These are phyloP conservation scores for Martes martes DNA, from an alignment of 2,113 vertebrate species.

Conservation along the genomic window DNA sequence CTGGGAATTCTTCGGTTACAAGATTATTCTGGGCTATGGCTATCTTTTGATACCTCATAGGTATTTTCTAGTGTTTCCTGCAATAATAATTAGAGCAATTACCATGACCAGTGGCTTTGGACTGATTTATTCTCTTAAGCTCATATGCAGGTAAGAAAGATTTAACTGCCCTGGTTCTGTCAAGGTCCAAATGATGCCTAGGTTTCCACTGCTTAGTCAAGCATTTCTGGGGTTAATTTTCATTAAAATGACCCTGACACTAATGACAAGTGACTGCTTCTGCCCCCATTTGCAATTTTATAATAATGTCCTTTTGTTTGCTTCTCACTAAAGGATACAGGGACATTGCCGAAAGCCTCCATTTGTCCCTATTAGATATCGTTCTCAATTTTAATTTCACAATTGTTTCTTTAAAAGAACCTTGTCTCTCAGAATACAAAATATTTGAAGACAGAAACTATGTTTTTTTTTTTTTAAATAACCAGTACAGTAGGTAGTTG, in stretches of 20 bases:
- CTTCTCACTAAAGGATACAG: slow-evolving; percentile 48
- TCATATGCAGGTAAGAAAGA: slow-evolving; percentile 51
- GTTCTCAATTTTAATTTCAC: slow-evolving; percentile 48
- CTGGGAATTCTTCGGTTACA: not conserved
- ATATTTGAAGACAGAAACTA: slow-evolving; percentile 4
- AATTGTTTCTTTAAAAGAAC: not conserved
- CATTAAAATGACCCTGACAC: slow-evolving; percentile 66
- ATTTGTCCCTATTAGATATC: slow-evolving; percentile 26
- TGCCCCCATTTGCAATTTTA: slow-evolving; percentile 63
- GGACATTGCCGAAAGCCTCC: not conserved
- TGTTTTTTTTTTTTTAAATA: not conserved
- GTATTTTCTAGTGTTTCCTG: slow-evolving; percentile 45
- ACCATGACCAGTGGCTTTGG: slow-evolving; percentile 44
- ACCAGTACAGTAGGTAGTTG: not conserved
- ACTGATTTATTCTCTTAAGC: slow-evolving; percentile 60
- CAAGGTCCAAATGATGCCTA: slow-evolving; percentile 39
- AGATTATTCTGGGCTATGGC: not conserved
- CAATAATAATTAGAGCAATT: slow-evolving; percentile 59
- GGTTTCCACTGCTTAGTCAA: slow-evolving; percentile 47
- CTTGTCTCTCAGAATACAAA: not conserved
- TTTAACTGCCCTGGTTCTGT: slow-evolving; percentile 59
- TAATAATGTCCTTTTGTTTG: slow-evolving; percentile 65
- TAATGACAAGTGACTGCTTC: slow-evolving; percentile 72
- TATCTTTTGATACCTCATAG: not conserved
- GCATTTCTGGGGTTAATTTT: slow-evolving; percentile 74